These are phyloP conservation scores for Heteractis magnifica DNA, from an alignment of 92 coral and sea anemone species.

Conservation along the genomic window DNA sequence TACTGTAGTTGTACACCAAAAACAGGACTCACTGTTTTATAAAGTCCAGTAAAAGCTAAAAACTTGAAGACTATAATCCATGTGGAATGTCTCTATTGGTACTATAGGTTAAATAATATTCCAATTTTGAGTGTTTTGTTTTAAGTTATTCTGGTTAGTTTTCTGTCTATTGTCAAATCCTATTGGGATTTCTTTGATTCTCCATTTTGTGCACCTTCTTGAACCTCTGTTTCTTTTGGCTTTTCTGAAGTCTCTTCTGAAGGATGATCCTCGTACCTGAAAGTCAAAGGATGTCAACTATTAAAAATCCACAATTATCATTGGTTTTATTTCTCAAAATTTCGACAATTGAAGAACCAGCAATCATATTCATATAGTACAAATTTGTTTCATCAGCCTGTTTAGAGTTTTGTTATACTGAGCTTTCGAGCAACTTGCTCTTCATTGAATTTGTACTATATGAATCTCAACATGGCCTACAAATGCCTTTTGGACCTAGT, in stretches of 20 bases:
- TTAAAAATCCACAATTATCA: too few relatives aligned
- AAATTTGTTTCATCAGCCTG: too few relatives aligned
- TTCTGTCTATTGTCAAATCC: not conserved
- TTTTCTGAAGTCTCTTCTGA: constrained; percentile 51
- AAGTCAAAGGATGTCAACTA: not conserved
- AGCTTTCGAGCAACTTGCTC: too few relatives aligned
- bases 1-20: too few relatives aligned
- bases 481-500: too few relatives aligned
- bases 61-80: not conserved
- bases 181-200: constrained; percentile 63
- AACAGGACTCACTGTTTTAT: too few relatives aligned
- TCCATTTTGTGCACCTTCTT: constrained; percentile 45
- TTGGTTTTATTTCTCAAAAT: too few relatives aligned
- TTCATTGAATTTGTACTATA: too few relatives aligned
- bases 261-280: constrained; percentile 80
- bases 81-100: not conserved
- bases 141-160: not conserved
- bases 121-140: not conserved
- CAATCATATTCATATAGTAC: too few relatives aligned
- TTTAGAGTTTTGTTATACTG: too few relatives aligned
- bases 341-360: too few relatives aligned
- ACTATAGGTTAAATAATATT: not conserved
- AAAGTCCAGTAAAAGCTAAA: not conserved
- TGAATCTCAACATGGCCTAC: too few relatives aligned
- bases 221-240: constrained; percentile 19